phyloP scores from a whole-genome alignment of 2,888 invertebrate genomes.

The Drosophila subquinaria region DNA sequence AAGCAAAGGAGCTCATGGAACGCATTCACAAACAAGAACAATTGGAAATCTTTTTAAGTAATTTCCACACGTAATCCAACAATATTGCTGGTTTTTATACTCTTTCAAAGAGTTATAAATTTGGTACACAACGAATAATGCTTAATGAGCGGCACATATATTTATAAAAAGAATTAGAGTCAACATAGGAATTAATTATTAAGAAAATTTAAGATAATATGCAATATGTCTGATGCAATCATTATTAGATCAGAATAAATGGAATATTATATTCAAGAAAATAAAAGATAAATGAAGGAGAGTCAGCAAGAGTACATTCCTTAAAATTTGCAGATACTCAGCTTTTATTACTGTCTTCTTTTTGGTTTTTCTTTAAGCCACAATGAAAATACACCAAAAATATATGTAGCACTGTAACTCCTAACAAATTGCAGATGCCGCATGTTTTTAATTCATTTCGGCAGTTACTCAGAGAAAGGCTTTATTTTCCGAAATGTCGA shows the following conservation, averaged over 20 bases:
- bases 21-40: constrained; percentile 46
- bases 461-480: constrained; percentile 39
- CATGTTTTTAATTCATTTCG: constrained; percentile 77
- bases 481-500: constrained; percentile 30
- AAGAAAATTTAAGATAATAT: too few relatives aligned
- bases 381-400: constrained; percentile 44
- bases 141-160: neutral
- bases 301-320: neutral
- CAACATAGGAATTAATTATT: too few relatives aligned
- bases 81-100: constrained; percentile 63
- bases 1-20: constrained; percentile 10
- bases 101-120: constrained; percentile 3
- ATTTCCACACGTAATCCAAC: constrained; percentile 83
- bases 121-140: neutral
- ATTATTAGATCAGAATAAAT: neutral
- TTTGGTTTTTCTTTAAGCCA: constrained; percentile 50
- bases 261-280: neutral
- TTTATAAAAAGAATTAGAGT: too few relatives aligned
- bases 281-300: neutral
- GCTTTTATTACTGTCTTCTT: constrained; percentile 1
- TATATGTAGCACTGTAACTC: constrained; percentile 16
- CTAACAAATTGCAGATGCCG: constrained; percentile 77
- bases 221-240: neutral
- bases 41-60: constrained; percentile 83
- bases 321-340: neutral